A percentile compares a stretch with the other conserved stretches of the same genome.
Conservation (phyloP, 2,888 invertebrate genomes). For the Elmis aenea region DNA sequence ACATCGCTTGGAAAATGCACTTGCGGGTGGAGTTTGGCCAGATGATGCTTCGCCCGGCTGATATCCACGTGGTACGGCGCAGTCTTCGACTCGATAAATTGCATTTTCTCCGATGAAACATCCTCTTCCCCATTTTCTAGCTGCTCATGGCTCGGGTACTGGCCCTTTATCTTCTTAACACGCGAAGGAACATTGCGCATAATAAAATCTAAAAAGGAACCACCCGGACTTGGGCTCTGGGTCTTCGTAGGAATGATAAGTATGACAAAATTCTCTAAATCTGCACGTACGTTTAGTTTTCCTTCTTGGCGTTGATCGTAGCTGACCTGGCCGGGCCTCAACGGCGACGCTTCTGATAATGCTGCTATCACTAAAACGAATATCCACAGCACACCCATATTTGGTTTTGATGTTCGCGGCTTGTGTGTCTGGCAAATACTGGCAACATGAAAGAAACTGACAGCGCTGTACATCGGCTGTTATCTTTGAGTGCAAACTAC, state of each 20-base stretch:
- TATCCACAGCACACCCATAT: conserved; percentile 7
- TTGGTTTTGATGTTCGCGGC: conserved; percentile 12
- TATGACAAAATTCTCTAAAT: conserved; percentile 69
- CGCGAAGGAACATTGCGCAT: conserved; percentile 33
- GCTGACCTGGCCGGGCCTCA: conserved; percentile 11
- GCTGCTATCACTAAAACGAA: neutral
- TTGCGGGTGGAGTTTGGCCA: conserved; percentile 27
- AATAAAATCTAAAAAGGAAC: conserved; percentile 35
- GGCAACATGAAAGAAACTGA: no score
- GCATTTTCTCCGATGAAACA: conserved; percentile 39
- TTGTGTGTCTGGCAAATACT: no score
- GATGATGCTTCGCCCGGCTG: conserved; percentile 31
- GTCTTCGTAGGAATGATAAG: conserved; percentile 52
- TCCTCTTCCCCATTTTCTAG: conserved; percentile 24
- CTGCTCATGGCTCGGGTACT: conserved; percentile 28
- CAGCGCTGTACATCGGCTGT: no score
- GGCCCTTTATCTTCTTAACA: conserved; percentile 18
- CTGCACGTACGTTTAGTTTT: conserved; percentile 64
- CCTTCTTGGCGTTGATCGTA: conserved; percentile 76
- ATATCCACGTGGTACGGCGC: conserved; percentile 66
- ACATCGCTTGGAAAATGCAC: conserved; percentile 4
- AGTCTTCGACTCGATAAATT: conserved; percentile 63
- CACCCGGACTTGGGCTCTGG: conserved; percentile 14
- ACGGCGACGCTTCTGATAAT: conserved; percentile 7
- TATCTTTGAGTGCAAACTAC: conserved; percentile 14